Conservation (phyloP, 2,113 vertebrate species). For the Petrocephalus microphthalmus region DNA sequence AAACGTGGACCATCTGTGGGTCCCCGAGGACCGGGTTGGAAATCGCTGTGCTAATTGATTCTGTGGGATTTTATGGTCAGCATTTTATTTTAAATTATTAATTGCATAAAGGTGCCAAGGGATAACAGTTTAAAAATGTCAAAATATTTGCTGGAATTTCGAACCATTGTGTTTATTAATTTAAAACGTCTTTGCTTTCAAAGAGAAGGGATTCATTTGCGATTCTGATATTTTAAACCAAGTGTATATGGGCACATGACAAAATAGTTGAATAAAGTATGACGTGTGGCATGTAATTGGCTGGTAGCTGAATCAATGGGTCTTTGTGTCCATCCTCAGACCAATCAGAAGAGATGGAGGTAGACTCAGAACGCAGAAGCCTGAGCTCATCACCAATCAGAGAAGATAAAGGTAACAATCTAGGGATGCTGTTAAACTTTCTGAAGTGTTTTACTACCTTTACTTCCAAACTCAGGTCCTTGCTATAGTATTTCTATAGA, state of each 20-base stretch:
- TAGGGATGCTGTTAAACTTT: neutral
- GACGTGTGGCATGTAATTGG: neutral
- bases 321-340: conserved; percentile 38
- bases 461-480: neutral
- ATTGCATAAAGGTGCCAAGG: neutral
- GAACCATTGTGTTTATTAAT: neutral
- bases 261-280: neutral
- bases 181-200: neutral
- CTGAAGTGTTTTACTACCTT: neutral
- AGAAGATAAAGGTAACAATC: conserved; percentile 78
- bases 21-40: neutral
- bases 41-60: neutral
- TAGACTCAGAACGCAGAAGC: conserved; percentile 61
- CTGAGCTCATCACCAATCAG: conserved; percentile 70
- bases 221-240: neutral
- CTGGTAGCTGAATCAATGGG: neutral
- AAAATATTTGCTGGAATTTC: neutral
- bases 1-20: neutral
- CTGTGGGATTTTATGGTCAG: no score
- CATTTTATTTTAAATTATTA: neutral
- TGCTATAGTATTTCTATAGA: neutral
- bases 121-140: neutral
- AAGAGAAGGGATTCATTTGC: neutral
- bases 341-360: conserved; percentile 57
- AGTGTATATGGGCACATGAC: neutral